These are phyloP conservation scores for Planiliza haematocheilus DNA, from an alignment of 2,113 vertebrate species.

Conservation along the genomic window DNA sequence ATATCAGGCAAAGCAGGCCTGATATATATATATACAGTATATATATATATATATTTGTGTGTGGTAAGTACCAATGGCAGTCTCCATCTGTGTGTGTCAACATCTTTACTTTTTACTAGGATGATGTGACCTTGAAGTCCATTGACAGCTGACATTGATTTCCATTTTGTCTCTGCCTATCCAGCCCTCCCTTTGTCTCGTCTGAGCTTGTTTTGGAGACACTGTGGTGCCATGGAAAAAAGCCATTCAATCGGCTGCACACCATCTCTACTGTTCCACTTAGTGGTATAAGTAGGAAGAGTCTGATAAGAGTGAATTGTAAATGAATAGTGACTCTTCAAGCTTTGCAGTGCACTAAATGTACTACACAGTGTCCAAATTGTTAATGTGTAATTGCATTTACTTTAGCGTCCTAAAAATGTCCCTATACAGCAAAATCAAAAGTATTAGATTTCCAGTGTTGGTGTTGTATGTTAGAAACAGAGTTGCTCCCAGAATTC, in stretches of 20 bases:
- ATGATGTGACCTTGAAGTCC: constrained; percentile 74
- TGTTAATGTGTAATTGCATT: too few species aligned
- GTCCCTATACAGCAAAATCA: too few species aligned
- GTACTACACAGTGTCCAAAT: too few species aligned
- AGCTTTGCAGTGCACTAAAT: too few species aligned
- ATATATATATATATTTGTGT: too few species aligned
- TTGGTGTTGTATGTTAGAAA: too few species aligned
- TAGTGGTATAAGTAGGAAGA: constrained; percentile 24
- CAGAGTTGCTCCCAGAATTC: too few species aligned
- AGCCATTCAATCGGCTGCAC: constrained; percentile 30
- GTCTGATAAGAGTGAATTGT: constrained; percentile 1
- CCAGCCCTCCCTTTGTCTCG: constrained; percentile 48
- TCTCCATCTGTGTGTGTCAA: constrained; percentile 19
- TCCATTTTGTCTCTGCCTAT: constrained; percentile 65
- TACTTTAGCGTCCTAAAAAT: too few species aligned
- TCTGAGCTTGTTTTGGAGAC: constrained; percentile 68
- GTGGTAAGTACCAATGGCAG: not conserved
- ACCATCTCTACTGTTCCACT: not conserved
- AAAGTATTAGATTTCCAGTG: too few species aligned
- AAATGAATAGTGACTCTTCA: not conserved
- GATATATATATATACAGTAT: too few species aligned
- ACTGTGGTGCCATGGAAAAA: constrained; percentile 68
- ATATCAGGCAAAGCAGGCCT: too few species aligned
- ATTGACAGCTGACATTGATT: constrained; percentile 82
- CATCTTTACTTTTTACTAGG: constrained; percentile 55